Percentiles rank a stretch among this genome's conserved stretches.
These are phyloP conservation scores for Epirrhoe tristata DNA, from an alignment of 2,888 invertebrate species.

Conservation along the genomic window DNA sequence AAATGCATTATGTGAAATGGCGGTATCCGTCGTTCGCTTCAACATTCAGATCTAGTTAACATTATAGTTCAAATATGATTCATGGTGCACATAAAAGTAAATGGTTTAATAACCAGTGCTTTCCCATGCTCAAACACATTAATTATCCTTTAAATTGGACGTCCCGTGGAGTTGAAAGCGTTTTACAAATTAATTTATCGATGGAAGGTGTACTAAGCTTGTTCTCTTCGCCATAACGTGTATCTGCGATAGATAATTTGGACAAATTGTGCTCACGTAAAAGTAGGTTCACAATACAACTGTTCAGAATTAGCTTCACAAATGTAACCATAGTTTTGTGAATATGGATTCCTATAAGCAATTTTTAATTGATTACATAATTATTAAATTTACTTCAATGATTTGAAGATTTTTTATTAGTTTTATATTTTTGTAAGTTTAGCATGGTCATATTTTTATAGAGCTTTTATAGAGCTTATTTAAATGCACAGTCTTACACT, in stretches of 20 bases:
- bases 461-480: too few species aligned
- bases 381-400: too few species aligned
- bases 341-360: too few species aligned
- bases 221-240: conserved; percentile 38
- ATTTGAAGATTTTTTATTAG: too few species aligned
- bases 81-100: conserved; percentile 15
- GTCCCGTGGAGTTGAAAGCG: conserved; percentile 37
- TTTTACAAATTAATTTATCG: conserved; percentile 45
- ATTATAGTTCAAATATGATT: conserved; percentile 11
- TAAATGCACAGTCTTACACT: too few species aligned
- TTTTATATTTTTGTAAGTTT: too few species aligned
- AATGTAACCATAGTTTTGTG: neutral
- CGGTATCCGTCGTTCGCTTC: too few species aligned
- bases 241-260: conserved; percentile 11
- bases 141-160: conserved; percentile 41
- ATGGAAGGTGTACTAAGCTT: conserved; percentile 36
- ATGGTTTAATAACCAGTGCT: conserved; percentile 24
- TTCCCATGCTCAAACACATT: conserved; percentile 40
- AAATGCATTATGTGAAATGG: too few species aligned
- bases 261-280: neutral
- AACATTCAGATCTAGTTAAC: neutral
- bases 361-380: too few species aligned
- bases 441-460: too few species aligned
- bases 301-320: neutral
- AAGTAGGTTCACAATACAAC: neutral